Evolutionary conservation across 2,797 vertebrate genomes (phyloP), one percentile per base, ranked within the genome.

Genomic region (Rhabdomys pumilio): DNA sequence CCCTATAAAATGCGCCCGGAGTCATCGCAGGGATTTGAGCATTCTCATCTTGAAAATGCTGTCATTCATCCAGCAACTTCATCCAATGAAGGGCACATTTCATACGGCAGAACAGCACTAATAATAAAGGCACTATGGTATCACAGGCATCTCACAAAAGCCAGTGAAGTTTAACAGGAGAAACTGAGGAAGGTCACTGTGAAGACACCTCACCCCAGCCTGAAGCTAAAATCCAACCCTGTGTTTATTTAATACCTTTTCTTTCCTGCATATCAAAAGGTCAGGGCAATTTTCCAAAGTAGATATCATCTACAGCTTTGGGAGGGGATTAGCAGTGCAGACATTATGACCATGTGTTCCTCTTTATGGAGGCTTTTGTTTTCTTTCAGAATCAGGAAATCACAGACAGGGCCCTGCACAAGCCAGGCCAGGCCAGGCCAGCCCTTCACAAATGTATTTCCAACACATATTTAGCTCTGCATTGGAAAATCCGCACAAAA

Each of bases 1-100:
- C 88, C 82, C 95, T 73, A 69, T 76, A 94, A 84, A 97, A 93
- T 4, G 15, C 14, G 17, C 38, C 61, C 19, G 0, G 81, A 95
- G 95, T 69, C 53, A 88, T 47, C 81, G n/a, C 19, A 8, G 57
- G 47, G 82, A 82, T 67, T 2, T 85, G 72, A 91, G 87, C 61
- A 77, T 87, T 82, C 69, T 76, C 90, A 82, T 63, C 88, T 53
- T 63, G 44, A 1, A 76, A 41, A 44, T n/a, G 29, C 73, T 83
- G 19, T 57, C 89, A 61, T 47, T 75, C 26, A 84, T 82, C 79
- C 93, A 47, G 44, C n/a, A 83, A 38, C 6, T 63, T 38, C 72
- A 86, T 87, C 83, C 59, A 31, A 84, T 29, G 13, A 95, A 83
- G 69, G 57, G 24, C 38, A 10, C 53, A 63, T 22, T 79, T 73